Percentiles rank a stretch among this genome's conserved stretches.
phyloP scores from a whole-genome alignment of 2,113 vertebrate genomes.

The Elaphurus davidianus region DNA sequence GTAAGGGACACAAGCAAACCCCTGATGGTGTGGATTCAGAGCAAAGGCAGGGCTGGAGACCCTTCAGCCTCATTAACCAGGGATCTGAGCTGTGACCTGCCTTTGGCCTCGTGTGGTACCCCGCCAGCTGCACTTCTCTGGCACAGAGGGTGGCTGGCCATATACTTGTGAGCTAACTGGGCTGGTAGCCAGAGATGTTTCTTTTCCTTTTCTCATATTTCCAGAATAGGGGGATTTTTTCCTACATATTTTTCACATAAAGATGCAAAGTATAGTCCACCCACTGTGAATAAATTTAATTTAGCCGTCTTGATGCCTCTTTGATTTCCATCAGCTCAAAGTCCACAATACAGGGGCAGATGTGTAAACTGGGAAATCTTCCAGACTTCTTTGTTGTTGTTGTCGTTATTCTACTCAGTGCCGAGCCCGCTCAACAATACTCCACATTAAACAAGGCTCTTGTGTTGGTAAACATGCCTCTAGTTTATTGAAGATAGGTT shows the following conservation, averaged over 20 bases:
- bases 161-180: constrained; percentile 42
- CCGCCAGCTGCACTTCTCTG: constrained; percentile 41
- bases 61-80: constrained; percentile 46
- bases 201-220: constrained; percentile 69
- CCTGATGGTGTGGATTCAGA: background rate
- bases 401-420: background rate
- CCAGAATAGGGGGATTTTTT: constrained; percentile 52
- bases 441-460: background rate
- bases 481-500: background rate
- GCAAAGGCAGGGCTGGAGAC: background rate
- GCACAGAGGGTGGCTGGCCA: constrained; percentile 33
- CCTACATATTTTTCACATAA: constrained; percentile 81
- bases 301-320: constrained; percentile 79
- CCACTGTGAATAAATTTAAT: constrained; percentile 83
- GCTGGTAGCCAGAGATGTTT: constrained; percentile 63
- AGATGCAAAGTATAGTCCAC: constrained; percentile 75
- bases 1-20: background rate
- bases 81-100: constrained; percentile 53
- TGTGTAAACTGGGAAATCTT: constrained; percentile 71
- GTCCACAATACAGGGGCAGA: constrained; percentile 73
- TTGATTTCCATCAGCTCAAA: constrained; percentile 73
- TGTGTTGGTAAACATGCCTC: background rate
- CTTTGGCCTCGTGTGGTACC: background rate
- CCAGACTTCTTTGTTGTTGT: constrained; percentile 60
- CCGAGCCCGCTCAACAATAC: background rate